Evolutionary conservation across 2,888 invertebrate genomes (phyloP), one percentile per base, ranked within the genome.

Genomic region (Polymixis lichenea): DNA sequence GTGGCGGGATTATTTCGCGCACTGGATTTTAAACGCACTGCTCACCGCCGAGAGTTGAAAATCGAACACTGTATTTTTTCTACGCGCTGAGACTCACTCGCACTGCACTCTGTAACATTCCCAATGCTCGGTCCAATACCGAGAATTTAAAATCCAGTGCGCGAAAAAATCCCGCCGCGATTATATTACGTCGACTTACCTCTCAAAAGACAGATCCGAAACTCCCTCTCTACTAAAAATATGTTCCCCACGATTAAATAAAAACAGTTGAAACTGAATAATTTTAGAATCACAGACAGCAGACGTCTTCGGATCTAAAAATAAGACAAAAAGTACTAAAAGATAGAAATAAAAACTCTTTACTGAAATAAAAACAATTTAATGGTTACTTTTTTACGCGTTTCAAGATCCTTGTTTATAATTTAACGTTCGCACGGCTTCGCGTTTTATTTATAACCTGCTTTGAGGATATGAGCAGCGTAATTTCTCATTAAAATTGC

Each of bases 401-500:
- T 77, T 80, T 67, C 43, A 67, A 58, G 46, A 58, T 56, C 2
- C 11, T 70, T 25, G 53, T 79, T 78, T 38, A 43, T 43, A 51
- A 46, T 66, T 62, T 38, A n/a, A 9, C 32, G 55, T 70, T 65
- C 22, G 32, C 60, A 55, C 32, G 15, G 32, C n/a, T 55, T 55
- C 19, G n/a, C 28, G 38, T 81, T 61, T 71, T 61, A 70, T 76
- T 56, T 70, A 77, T 56, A 67, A n/a, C 49, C 22, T 61, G 51
- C 68, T 68, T 51, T 80, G 55, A 69, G 28, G 55, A 61, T 68
- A 60, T 65, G 28, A 80, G 69, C 22, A 11, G n/a, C 19, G 60
- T 76, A 70, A 80, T 80, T 82, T 82, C 70, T 76, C 60, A 70
- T 80, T 82, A 61, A 82, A 76, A 80, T 82, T 82, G 70, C 49